Evolutionary conservation across 2,113 vertebrate genomes (phyloP), one percentile per base, ranked within the genome.

Genomic region (Strix aluco): DNA sequence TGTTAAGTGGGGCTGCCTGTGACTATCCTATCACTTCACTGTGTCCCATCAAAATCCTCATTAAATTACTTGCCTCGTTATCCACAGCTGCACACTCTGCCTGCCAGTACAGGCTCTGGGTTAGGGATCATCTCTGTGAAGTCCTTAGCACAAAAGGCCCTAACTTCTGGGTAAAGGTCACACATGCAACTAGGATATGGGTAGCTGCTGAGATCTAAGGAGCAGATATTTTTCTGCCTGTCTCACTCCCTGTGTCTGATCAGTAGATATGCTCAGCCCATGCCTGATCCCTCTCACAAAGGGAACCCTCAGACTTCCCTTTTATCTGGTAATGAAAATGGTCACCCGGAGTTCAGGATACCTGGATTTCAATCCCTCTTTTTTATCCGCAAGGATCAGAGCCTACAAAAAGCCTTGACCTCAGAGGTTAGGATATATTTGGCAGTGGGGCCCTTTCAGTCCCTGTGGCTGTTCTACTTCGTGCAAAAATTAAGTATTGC

Each of bases 151-250:
- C 65, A n/a, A 15, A 44, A 44, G 46, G 20, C 54, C 75, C 32
- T 30, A 15, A 22, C 16, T 26, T 1, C 0, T 38, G 38, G 17
- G 26, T 36, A 5, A 54, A 81, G 38, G 51, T 36, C 77, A 36
- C 7, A 10, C 15, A 10, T 9, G 19, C 34, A 29, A 4, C 52
- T 21, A 40, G 14, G n/a, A 21, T 25, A 34, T 0, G 1, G 32
- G 58, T 27, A 79, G 20, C 69, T 9, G 55, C 34, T 16, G 1
- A 17, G 49, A 63, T 32, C 10, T 51, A 19, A 69, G 51, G 21
- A 29, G 61, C 55, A 70, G 36, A 6, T n/a, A 13, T 8, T 47
- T 54, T 57, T 15, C 55, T 58, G 74, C 36, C 69, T 32, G 36
- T 7, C 29, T 26, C 27, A 5, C 13, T 69, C 32, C n/a, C 6